A percentile compares a stretch with the other conserved stretches of the same genome.
These are phyloP conservation scores for Phrynosoma blainvillii DNA, from an alignment of 2,113 vertebrate genomes.

Conservation along the genomic window DNA sequence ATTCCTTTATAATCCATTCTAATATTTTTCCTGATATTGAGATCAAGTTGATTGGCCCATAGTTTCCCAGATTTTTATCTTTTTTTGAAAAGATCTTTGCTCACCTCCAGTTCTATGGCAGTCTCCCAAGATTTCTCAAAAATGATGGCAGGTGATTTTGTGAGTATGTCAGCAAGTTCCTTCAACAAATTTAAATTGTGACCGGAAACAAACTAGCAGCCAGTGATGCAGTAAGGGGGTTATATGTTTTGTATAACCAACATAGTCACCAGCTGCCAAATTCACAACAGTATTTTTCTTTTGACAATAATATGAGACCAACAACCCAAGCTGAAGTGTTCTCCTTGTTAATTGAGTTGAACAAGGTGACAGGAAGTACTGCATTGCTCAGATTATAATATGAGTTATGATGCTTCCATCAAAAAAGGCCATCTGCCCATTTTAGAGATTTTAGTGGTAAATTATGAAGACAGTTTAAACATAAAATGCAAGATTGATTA, in stretches of 20 bases:
- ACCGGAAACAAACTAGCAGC: no score
- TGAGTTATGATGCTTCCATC: not conserved
- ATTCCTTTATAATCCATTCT: no score
- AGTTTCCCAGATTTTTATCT: no score
- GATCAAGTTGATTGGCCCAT: no score
- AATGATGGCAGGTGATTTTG: no score
- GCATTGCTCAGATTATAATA: not conserved
- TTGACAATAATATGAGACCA: not conserved
- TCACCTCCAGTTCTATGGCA: no score
- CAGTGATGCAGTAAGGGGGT: no score
- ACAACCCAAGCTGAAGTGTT: not conserved
- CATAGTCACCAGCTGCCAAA: not conserved
- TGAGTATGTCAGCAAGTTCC: no score
- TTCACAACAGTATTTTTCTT: not conserved
- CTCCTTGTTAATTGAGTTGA: not conserved
- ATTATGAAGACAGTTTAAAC: conserved; percentile 45
- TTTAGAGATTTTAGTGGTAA: conserved; percentile 25
- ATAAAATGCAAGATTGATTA: conserved; percentile 45
- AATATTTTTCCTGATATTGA: no score
- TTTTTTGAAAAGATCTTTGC: no score
- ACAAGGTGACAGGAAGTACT: not conserved
- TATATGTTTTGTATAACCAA: not conserved
- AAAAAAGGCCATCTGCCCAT: conserved; percentile 5
- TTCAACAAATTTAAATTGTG: no score
- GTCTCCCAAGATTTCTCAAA: no score